These are phyloP conservation scores for Frieseomelitta varia DNA, from an alignment of 1,140 invertebrate genomes.

Conservation along the genomic window DNA sequence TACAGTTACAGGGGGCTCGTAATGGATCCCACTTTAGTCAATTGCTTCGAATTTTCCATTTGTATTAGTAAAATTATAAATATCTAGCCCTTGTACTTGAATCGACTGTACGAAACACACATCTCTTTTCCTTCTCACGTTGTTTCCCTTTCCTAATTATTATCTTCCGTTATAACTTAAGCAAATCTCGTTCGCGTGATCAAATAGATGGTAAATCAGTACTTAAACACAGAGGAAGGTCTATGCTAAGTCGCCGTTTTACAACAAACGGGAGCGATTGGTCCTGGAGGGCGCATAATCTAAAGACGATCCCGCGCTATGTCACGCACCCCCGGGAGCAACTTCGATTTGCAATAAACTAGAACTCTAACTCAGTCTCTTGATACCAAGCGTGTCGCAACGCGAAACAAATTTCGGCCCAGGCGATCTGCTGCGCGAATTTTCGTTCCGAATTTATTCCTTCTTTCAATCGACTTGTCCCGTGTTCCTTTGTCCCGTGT, in stretches of 20 bases:
- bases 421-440: not conserved
- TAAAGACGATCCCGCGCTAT: conserved; percentile 3
- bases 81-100: not conserved
- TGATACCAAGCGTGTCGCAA: not conserved
- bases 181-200: not conserved
- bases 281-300: conserved; percentile 21
- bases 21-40: too few relatives aligned
- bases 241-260: not conserved
- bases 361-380: conserved; percentile 25
- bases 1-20: too few relatives aligned
- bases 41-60: too few relatives aligned
- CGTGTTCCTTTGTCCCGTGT: not conserved
- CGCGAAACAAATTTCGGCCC: conserved; percentile 4
- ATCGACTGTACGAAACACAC: not conserved
- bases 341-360: conserved; percentile 30
- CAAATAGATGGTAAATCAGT: not conserved
- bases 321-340: conserved; percentile 8
- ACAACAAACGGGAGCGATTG: conserved; percentile 11
- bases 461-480: not conserved
- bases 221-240: not conserved
- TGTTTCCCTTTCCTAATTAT: not conserved
- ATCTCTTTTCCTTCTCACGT: not conserved
- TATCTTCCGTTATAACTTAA: not conserved
- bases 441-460: not conserved
- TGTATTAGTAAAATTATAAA: too few relatives aligned